These are phyloP conservation scores for Drosophila eugracilis DNA, from an alignment of 1,140 invertebrate genomes.

Conservation along the genomic window DNA sequence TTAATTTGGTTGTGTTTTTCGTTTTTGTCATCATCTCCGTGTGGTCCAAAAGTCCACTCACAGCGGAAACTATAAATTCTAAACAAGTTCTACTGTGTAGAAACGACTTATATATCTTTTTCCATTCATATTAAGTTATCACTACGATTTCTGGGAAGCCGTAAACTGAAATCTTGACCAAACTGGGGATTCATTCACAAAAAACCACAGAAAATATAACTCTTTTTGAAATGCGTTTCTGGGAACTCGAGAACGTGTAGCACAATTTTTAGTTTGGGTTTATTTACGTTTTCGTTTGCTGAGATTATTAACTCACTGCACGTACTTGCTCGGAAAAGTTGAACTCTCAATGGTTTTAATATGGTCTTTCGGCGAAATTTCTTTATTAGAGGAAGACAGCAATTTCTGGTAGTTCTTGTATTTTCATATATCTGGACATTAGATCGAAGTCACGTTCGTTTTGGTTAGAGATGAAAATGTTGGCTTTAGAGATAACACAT, in stretches of 20 bases:
- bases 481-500: neutral
- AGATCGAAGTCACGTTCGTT: constrained; percentile 62
- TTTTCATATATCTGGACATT: constrained; percentile 34
- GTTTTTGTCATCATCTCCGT: constrained; percentile 43
- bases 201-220: constrained; percentile 61
- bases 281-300: constrained; percentile 24
- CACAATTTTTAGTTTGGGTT: constrained; percentile 45
- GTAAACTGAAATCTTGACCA: constrained; percentile 14
- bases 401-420: constrained; percentile 43
- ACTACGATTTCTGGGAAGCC: constrained; percentile 54
- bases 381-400: constrained; percentile 46
- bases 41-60: constrained; percentile 49
- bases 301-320: constrained; percentile 42
- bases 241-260: constrained; percentile 63
- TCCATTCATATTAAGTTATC: constrained; percentile 31
- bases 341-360: constrained; percentile 38
- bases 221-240: constrained; percentile 61
- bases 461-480: constrained; percentile 1
- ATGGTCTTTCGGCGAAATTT: constrained; percentile 62
- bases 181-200: constrained; percentile 62
- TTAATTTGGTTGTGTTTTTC: constrained; percentile 36
- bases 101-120: constrained; percentile 40
- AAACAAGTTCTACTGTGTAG: constrained; percentile 52
- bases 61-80: constrained; percentile 69
- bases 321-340: constrained; percentile 64